Evolutionary conservation across 1,140 invertebrate species (phyloP), one percentile per base, ranked within the genome.

Genomic region (Drosophila kohkoa): DNA sequence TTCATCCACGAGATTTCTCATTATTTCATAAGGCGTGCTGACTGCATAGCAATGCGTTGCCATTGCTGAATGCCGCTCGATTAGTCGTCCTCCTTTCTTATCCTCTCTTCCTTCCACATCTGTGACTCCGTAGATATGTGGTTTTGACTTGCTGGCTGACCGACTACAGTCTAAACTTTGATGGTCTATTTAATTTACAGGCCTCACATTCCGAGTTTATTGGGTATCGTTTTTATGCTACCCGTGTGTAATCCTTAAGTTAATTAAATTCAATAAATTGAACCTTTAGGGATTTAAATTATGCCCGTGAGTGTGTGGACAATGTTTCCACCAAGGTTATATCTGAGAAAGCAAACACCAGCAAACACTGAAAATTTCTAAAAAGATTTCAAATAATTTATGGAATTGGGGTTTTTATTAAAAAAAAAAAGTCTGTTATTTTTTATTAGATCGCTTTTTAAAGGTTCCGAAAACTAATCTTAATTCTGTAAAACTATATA

Each of bases 21-120:
- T 90, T 89, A 89, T 81, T 89, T 89, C 90, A 90, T 86, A 89
- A 88, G 90, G 81, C 86, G 86, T 85, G 83, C 80, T 82, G 78
- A 89, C 85, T 90, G 86, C 85, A 86, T 88, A 90, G 81, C 85
- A 89, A 90, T 81, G 85, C 85, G 78, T 88, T 85, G 71, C 69
- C 86, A 89, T 85, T 88, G 77, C 69, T 63, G 71, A 69, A 88
- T 88, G 86, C 86, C 85, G 85, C 81, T 59, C 90, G 85, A 88
- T 88, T 88, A 88, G 81, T 15, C 49, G 11, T 58, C 16, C 15
- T 13, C 55, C 55, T 49, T 49, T 28, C 1, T 28, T 13, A 15
- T 2, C 3, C 52, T 35, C 52, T 32, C 6, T 52, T 52, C 25
- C 30, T 1, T 52, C 51, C 15, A n/a, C 3, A n/a, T 32, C 52